phyloP scores from a whole-genome alignment of 1,140 invertebrate genomes.

The Drosophila jambulina region DNA sequence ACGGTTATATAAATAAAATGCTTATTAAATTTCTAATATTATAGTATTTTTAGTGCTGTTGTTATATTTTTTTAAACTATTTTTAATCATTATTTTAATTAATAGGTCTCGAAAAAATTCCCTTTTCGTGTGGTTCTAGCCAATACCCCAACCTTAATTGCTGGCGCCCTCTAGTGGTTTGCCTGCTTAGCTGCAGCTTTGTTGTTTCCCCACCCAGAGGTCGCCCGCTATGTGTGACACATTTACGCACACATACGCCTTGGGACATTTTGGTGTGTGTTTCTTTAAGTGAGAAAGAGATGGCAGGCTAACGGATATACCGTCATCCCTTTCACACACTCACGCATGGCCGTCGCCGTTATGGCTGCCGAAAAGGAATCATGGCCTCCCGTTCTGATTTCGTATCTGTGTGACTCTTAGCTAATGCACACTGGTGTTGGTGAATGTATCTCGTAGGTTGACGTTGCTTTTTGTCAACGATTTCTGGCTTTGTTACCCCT shows the following conservation, averaged over 20 bases:
- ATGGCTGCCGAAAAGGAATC: constrained; percentile 38
- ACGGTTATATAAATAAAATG: too few species aligned
- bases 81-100: not conserved
- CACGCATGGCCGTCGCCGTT: constrained; percentile 24
- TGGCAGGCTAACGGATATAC: too few species aligned
- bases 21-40: too few species aligned
- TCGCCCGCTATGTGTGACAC: constrained; percentile 21
- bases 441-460: constrained; percentile 39
- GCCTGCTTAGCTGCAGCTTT: constrained; percentile 15
- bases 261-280: not conserved
- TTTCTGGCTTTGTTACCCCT: constrained; percentile 28
- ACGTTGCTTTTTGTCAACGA: constrained; percentile 23
- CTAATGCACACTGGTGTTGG: constrained; percentile 1
- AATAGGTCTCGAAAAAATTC: not conserved
- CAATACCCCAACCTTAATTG: constrained; percentile 36
- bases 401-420: constrained; percentile 28
- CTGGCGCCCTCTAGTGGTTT: constrained; percentile 45
- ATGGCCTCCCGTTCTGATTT: constrained; percentile 28
- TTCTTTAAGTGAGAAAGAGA: constrained; percentile 12
- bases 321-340: constrained; percentile 16
- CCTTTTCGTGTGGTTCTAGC: constrained; percentile 20
- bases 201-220: constrained; percentile 19
- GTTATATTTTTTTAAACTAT: not conserved
- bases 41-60: rapidly evolving
- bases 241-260: constrained; percentile 47